These are phyloP conservation scores for Phocides pigmalion DNA, from an alignment of 1,140 invertebrate species.

Conservation along the genomic window DNA sequence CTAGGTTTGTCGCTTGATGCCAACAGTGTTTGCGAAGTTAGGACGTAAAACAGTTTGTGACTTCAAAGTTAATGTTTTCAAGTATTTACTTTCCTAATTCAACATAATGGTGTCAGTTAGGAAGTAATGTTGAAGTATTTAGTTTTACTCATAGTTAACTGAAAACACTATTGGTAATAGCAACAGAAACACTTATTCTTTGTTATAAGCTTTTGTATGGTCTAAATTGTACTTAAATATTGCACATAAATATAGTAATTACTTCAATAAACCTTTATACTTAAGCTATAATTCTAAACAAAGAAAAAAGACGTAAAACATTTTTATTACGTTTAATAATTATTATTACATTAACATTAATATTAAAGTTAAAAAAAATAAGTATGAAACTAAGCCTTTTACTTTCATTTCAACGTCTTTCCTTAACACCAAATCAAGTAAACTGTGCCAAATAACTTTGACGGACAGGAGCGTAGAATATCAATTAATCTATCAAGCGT, in stretches of 20 bases:
- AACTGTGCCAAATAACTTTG: conserved; percentile 19
- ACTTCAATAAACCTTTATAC: no score
- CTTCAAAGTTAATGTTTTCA: conserved; percentile 5
- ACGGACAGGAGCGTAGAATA: conserved; percentile 5
- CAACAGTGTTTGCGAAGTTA: neutral
- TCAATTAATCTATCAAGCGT: conserved; percentile 23
- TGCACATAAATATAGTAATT: no score
- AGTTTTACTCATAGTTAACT: no score
- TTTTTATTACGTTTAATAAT: no score
- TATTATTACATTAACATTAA: no score
- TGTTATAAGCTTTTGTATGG: no score
- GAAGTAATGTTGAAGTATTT: neutral
- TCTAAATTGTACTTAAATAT: no score
- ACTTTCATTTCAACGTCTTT: conserved; percentile 14
- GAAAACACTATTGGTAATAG: no score
- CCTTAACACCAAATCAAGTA: conserved; percentile 1
- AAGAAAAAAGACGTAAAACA: no score
- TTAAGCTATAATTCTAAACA: no score
- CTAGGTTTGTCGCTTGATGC: no score
- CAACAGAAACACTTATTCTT: no score
- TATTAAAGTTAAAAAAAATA: neutral
- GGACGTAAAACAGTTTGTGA: conserved; percentile 7
- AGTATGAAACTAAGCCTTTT: conserved; percentile 12
- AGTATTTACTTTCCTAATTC: neutral
- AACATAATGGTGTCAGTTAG: neutral